These are phyloP conservation scores for Epinephelus awoara DNA, from an alignment of 2,797 vertebrate species.

Conservation along the genomic window DNA sequence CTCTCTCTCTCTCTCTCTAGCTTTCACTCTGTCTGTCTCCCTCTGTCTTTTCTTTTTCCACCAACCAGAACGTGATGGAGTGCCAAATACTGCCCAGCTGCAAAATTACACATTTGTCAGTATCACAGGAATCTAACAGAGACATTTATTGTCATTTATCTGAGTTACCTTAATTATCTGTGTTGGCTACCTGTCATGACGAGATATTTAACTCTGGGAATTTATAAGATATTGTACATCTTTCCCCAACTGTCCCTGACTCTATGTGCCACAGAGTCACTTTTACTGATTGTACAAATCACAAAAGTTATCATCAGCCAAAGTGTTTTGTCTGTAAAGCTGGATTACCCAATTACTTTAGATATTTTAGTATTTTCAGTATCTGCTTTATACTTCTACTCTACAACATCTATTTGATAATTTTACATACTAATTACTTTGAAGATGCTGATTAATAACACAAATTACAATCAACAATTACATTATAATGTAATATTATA, in stretches of 20 bases:
- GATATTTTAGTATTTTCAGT: neutral
- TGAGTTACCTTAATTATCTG: conserved; percentile 62
- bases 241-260: conserved; percentile 13
- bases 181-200: conserved; percentile 59
- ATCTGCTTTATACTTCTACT: neutral
- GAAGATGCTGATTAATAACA: neutral
- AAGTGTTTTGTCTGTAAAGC: neutral
- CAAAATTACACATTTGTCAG: conserved; percentile 76
- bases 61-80: conserved; percentile 62
- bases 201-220: conserved; percentile 45
- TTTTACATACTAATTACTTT: neutral
- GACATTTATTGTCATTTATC: conserved; percentile 68
- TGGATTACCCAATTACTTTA: too few relatives aligned
- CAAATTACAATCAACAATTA: too few relatives aligned
- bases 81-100: conserved; percentile 49
- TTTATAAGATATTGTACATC: conserved; percentile 22
- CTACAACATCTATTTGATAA: neutral
- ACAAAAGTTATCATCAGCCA: neutral
- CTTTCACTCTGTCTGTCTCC: conserved; percentile 57
- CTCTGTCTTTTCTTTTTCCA: conserved; percentile 54
- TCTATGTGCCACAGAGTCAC: neutral
- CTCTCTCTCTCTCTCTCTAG: conserved; percentile 26
- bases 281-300: conserved; percentile 2
- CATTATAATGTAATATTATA: neutral
- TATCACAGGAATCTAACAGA: conserved; percentile 58